Conservation (phyloP, 1,140 invertebrate genomes). For the Diorhabda sublineata region DNA sequence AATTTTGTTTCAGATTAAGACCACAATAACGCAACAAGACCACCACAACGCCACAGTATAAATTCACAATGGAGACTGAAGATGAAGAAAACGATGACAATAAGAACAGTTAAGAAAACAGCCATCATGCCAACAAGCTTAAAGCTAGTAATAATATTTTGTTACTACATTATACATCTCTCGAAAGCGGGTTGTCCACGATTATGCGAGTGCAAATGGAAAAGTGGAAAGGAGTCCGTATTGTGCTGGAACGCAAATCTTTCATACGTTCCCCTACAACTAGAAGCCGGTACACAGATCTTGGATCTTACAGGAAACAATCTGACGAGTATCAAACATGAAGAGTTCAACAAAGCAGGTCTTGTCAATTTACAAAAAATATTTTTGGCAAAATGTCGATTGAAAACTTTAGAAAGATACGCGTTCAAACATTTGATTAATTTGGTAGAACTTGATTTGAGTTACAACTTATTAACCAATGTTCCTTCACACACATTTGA, state of each 20-base stretch:
- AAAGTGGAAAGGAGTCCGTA: conserved; percentile 76
- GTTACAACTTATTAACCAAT: conserved; percentile 61
- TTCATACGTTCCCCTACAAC: conserved; percentile 60
- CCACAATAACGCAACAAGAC: background rate
- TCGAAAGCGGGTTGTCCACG: conserved; percentile 59
- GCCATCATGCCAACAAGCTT: conserved; percentile 17
- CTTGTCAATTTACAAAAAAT: conserved; percentile 76
- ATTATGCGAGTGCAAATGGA: conserved; percentile 81
- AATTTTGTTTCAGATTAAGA: no score
- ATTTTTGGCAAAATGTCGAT: conserved; percentile 61
- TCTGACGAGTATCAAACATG: conserved; percentile 59
- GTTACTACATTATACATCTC: conserved; percentile 33
- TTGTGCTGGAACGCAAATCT: conserved; percentile 70
- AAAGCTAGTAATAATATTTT: conserved; percentile 28
- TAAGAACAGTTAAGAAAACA: conserved; percentile 7
- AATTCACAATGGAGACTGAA: conserved; percentile 38
- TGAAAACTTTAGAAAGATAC: conserved; percentile 59
- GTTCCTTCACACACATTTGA: conserved; percentile 69
- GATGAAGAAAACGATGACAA: conserved; percentile 37
- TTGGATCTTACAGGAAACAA: conserved; percentile 71
- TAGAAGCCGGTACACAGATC: conserved; percentile 73
- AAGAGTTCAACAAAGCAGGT: conserved; percentile 67
- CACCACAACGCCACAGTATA: background rate
- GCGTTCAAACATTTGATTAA: conserved; percentile 68
- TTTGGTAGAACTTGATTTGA: conserved; percentile 74